Evolutionary conservation across 2,797 vertebrate genomes (phyloP), one percentile per base, ranked within the genome.

Genomic region (Champsocephalus esox): DNA sequence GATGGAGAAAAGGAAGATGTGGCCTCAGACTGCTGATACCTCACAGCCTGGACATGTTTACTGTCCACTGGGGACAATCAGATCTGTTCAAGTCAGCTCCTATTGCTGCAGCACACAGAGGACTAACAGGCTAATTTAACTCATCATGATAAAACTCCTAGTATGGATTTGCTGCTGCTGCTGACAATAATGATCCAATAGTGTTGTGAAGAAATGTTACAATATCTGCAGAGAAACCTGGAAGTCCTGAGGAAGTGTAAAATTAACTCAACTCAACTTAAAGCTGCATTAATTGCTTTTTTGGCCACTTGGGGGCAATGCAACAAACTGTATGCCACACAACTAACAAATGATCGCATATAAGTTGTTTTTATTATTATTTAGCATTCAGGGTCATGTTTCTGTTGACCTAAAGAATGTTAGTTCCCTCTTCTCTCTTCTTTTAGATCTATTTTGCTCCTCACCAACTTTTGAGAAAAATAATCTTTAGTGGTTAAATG

Each of bases 41-140:
- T 90, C 84, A 83, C 83, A 79, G 86, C 85, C 82, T 61, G 88
- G 90, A 89, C 90, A 88, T 87, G 88, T 92, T 89, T 90, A 92
- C 84, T 89, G 88, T 89, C 88, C 84, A 66, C 87, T 71, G 80
- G 87, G 91, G 86, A 88, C 87, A 84, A 67, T 82, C 72, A 76
- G 75, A 72, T 82, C 62, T 77, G 81, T 79, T 80, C 77, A 61
- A 73, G 80, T 79, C 86, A 70, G 76, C 79, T 70, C 62, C 77
- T 79, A 51, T 81, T 82, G 67, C 86, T 81, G 66, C 73, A 71
- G 69, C 12, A 19, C 60, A 48, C 24, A 16, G 72, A 63, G 48
- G 8, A 62, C 73, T 34, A n/a, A 45, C 72, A 48, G 43, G 32
- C 73, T 66, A 60, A 63, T 71, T 77, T 13, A 73, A 63, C 54